These are phyloP conservation scores for Pristionchus entomophagus DNA, from an alignment of 2,888 invertebrate species.

Conservation along the genomic window DNA sequence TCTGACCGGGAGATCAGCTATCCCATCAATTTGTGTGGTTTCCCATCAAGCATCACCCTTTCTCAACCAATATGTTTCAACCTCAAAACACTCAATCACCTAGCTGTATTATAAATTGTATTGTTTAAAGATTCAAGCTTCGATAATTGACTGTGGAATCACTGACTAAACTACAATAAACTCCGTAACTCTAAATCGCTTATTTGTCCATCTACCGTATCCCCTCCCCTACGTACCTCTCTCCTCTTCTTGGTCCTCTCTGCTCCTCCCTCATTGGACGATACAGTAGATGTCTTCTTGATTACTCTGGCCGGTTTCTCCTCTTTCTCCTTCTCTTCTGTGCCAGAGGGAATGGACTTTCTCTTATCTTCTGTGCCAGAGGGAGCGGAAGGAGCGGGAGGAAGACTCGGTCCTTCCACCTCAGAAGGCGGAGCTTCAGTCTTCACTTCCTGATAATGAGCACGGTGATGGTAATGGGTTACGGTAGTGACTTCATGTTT, in stretches of 20 bases:
- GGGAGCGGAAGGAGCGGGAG: neutral
- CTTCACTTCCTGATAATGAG: neutral
- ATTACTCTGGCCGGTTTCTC: neutral
- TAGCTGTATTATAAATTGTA: too few relatives aligned
- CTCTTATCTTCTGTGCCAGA: neutral
- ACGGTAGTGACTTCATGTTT: neutral
- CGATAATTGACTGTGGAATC: neutral
- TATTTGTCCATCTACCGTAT: neutral
- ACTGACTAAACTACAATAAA: neutral
- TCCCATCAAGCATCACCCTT: neutral
- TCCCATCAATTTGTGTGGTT: neutral
- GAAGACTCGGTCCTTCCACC: neutral
- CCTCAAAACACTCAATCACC: too few relatives aligned
- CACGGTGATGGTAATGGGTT: neutral
- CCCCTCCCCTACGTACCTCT: neutral
- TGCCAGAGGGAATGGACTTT: neutral
- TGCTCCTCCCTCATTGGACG: neutral
- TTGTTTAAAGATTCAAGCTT: neutral
- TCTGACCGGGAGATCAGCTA: too few relatives aligned
- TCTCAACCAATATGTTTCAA: too few relatives aligned
- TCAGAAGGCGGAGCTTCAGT: neutral
- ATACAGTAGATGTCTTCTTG: neutral
- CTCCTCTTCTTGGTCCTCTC: slow-evolving; percentile 14
- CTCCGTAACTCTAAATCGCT: neutral
- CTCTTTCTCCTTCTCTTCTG: neutral